Conservation (phyloP, 2,797 vertebrate species). For the Adrianichthys oophorus region DNA sequence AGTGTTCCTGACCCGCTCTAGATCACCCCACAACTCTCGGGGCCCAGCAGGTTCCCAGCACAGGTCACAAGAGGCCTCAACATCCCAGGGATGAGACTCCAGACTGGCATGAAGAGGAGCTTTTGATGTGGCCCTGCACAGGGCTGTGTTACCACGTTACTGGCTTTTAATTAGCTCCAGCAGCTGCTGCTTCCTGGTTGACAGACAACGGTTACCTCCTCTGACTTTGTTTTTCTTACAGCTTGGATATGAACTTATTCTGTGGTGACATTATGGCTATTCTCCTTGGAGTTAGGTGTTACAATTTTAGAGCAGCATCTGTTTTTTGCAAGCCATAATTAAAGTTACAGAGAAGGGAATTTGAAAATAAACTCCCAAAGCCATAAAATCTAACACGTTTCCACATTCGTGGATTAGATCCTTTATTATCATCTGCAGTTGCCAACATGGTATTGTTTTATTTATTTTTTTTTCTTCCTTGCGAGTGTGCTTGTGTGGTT, state of each 20-base stretch:
- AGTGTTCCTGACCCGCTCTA: conserved; percentile 53
- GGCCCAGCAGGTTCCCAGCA: conserved; percentile 72
- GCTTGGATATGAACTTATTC: conserved; percentile 59
- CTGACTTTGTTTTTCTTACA: conserved; percentile 76
- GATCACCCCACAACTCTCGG: conserved; percentile 62
- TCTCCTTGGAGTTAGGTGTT: conserved; percentile 64
- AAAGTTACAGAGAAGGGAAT: conserved; percentile 54
- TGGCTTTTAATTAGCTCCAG: conserved; percentile 88
- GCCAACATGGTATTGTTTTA: conserved; percentile 16
- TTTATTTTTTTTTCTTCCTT: conserved; percentile 1
- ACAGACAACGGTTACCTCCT: conserved; percentile 70
- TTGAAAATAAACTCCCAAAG: conserved; percentile 50
- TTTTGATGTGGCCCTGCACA: conserved; percentile 79
- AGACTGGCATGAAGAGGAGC: conserved; percentile 73
- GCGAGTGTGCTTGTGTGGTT: conserved; percentile 1
- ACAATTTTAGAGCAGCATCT: conserved; percentile 38
- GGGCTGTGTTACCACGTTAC: conserved; percentile 82
- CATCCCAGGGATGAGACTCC: conserved; percentile 73
- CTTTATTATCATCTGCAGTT: conserved; percentile 45
- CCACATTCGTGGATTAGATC: conserved; percentile 75
- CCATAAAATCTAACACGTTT: conserved; percentile 72
- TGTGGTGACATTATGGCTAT: conserved; percentile 36
- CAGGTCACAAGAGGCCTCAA: conserved; percentile 70
- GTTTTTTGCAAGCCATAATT: conserved; percentile 58
- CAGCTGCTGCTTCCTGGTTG: conserved; percentile 83